Evolutionary conservation across 1,140 invertebrate species (phyloP), one percentile per base, ranked within the genome.

Genomic region (Drosophila teissieri): DNA sequence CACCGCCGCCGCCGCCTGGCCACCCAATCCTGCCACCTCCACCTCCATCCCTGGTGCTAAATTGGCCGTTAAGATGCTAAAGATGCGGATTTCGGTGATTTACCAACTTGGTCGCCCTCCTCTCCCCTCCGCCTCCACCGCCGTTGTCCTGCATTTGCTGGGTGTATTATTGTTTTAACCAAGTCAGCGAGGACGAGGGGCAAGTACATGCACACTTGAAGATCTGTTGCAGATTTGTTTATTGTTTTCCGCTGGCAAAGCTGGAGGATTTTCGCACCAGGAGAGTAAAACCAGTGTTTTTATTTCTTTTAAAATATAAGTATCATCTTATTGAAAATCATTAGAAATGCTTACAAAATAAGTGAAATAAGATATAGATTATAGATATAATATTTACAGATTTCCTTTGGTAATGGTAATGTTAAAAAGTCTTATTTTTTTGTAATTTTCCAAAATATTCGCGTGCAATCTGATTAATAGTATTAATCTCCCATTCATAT

Each of bases 61-160:
- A 90, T 90, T 86, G 86, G 81, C 86, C 86, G 82, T 90, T 90
- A 90, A 90, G 86, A 90, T 90, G 85, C 78, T 82, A 90, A 90
- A 77, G 83, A 86, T 88, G 83, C 72, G 83, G 72, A 73, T 86
- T 82, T 88, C 37, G 55, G 64, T 88, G 83, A 86, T 86, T 86
- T 88, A 88, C 44, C 79, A 83, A 86, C 79, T 83, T 62, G 58
- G 39, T 53, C 42, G 64, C 57, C 57, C 42, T 58, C 37, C 22
- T 45, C 42, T 31, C 22, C 37, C 39, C 10, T 31, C 36, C 37
- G 0, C 12, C 40, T 10, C 2, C 27, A 14, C 12, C 31, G 56
- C 68, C 70, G 72, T 64, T 62, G 24, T 55, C 42, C 57, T 48
- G 48, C 34, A 31, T 31, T 31, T 31, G 31, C 10, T 31, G 31